Base-by-base conservation (phyloP, 64 coral and sea anemone species). In the Porites lutea region DNA sequence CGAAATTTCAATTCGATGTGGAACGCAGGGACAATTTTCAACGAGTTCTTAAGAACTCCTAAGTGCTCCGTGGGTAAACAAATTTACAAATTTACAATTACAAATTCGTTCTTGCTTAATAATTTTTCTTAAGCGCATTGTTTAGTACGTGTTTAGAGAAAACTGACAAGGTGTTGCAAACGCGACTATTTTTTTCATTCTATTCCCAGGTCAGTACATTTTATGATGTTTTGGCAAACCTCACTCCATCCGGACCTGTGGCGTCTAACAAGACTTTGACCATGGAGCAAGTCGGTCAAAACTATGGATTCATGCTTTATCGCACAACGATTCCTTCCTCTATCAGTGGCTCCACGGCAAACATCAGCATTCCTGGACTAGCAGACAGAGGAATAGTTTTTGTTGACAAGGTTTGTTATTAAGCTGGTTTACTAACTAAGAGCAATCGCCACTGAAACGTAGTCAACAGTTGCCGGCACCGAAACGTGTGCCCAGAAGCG, bases 301-400 rank as follows among this genome's bases (percentile, higher is more conserved):
- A 87, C 82, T 87, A 93, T 87, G 91, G 91, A 10, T 93, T 93
- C 63, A 75, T 57, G 9, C 45, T 93, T 8, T 93, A 93, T 60
- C 82, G 76, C 22, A 93, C 91, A 46, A 21, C 49, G 52, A 93
- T 93, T 20, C 91, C 91, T 8, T 3, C 19, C 15, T 13, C 50
- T 22, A 13, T 70, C 13, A 58, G 3, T 14, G 72, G 65, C 10
- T 10, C 73, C 27, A 52, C 82, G 14, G 91, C 65, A 21, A 87
- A 74, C 43, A 87, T 93, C 48, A 78, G 74, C 47, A 93, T 93
- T 59, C 82, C 91, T 15, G 82, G 91, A 68, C 23, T 93, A 13
- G 14, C 82, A 4, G 91, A 93, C 50, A 77, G 91, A 79, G 91
- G 82, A 65, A 86, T 93, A 4, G 77, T 93, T 23, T 93, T 78